Conservation (phyloP, 2,888 invertebrate species). For the Meghimatium bilineatum region DNA sequence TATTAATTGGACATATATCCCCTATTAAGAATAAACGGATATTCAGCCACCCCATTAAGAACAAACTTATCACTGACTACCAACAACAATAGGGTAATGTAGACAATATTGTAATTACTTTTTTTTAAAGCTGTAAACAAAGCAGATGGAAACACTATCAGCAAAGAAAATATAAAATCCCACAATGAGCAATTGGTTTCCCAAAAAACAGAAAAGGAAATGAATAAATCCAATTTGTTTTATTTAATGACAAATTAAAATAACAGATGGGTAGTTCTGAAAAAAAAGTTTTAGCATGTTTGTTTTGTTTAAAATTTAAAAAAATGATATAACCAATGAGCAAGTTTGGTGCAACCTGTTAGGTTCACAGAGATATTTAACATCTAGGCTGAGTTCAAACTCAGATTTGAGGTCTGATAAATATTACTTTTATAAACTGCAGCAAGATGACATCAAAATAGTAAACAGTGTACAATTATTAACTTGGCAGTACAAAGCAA, state of each 20-base stretch:
- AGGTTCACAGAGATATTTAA: slow-evolving; percentile 21
- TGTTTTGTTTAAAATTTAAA: not conserved
- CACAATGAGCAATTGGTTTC: not conserved
- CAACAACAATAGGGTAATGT: too few relatives aligned
- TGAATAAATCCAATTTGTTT: not conserved
- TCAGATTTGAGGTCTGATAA: not conserved
- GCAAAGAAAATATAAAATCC: not conserved
- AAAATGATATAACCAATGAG: slow-evolving; percentile 17
- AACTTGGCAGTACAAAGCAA: not conserved
- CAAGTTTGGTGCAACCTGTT: slow-evolving; percentile 12
- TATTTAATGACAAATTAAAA: not conserved
- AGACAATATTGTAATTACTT: not conserved
- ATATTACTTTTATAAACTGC: not conserved
- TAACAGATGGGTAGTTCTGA: not conserved
- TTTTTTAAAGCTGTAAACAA: not conserved
- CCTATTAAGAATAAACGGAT: too few relatives aligned
- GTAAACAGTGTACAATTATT: not conserved
- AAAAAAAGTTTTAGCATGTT: slow-evolving; percentile 3
- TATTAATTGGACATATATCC: too few relatives aligned
- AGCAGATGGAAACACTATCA: not conserved
- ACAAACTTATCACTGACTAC: too few relatives aligned
- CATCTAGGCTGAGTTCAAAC: not conserved
- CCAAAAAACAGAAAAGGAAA: slow-evolving; percentile 3
- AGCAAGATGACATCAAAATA: not conserved
- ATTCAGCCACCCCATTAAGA: too few relatives aligned